Evolutionary conservation across 2,113 vertebrate genomes (phyloP).

Genomic region (Petrocephalus microphthalmus): DNA sequence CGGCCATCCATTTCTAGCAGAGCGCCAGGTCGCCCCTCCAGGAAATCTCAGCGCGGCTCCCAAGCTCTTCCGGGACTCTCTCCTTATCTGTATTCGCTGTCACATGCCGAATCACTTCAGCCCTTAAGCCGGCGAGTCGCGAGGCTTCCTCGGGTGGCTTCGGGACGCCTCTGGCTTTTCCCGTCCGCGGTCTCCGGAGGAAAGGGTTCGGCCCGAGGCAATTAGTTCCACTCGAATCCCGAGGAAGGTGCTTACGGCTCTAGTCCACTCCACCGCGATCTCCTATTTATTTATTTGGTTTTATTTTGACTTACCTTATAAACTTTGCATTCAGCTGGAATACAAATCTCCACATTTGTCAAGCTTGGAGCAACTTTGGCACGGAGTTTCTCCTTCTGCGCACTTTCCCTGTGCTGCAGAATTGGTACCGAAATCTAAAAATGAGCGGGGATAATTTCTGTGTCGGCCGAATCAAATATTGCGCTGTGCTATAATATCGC

Average conservation of each 20-base stretch:
- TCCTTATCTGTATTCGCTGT: background rate
- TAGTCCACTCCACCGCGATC: background rate
- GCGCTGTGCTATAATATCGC: background rate
- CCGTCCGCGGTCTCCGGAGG: background rate
- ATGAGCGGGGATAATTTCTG: slow-evolving; percentile 5
- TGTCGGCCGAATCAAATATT: background rate
- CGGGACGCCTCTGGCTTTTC: background rate
- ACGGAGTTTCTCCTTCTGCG: background rate
- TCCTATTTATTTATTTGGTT: background rate
- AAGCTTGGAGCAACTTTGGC: background rate
- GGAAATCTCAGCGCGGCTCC: background rate
- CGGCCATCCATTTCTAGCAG: background rate
- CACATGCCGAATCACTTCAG: background rate
- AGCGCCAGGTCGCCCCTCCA: background rate
- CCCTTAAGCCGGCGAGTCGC: background rate
- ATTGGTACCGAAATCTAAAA: background rate
- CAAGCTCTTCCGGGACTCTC: background rate
- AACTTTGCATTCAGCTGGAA: background rate
- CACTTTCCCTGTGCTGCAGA: background rate
- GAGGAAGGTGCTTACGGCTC: background rate
- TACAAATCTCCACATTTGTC: background rate
- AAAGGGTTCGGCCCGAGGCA: background rate
- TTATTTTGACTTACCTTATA: background rate
- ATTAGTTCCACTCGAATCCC: background rate
- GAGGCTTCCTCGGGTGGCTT: background rate